A percentile compares a stretch with the other conserved stretches of the same genome.
Evolutionary conservation across 2,113 vertebrate genomes (phyloP).

Genomic region (Eulemur macaco): DNA sequence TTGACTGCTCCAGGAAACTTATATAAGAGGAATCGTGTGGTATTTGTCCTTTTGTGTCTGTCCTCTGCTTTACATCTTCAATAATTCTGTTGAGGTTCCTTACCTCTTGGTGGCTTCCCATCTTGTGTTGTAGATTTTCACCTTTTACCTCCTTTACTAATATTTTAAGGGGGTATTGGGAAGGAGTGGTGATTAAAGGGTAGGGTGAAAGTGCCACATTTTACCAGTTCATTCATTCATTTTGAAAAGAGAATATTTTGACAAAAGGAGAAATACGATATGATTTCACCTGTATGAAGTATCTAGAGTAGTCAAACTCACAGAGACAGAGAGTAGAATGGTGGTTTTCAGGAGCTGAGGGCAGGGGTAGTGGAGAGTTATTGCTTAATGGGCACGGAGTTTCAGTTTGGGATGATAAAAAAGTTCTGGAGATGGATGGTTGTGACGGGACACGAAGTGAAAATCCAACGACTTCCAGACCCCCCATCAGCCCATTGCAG

Average conservation of each 20-base stretch:
- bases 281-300: neutral
- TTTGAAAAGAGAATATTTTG: neutral
- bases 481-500: neutral
- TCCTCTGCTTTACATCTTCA: neutral
- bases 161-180: neutral
- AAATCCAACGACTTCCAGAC: neutral
- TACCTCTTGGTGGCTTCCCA: neutral
- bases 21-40: neutral
- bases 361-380: neutral
- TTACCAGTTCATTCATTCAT: neutral
- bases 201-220: neutral
- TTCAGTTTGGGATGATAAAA: neutral
- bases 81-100: neutral
- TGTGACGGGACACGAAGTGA: neutral
- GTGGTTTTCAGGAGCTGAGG: neutral
- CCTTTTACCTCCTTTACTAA: neutral
- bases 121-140: neutral
- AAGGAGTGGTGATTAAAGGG: neutral
- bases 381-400: neutral
- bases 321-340: neutral
- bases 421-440: neutral
- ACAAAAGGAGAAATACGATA: neutral
- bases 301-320: neutral
- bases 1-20: neutral
- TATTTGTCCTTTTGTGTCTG: neutral